phyloP scores from a whole-genome alignment of 2,888 invertebrate genomes.

The Thecophora atra region DNA sequence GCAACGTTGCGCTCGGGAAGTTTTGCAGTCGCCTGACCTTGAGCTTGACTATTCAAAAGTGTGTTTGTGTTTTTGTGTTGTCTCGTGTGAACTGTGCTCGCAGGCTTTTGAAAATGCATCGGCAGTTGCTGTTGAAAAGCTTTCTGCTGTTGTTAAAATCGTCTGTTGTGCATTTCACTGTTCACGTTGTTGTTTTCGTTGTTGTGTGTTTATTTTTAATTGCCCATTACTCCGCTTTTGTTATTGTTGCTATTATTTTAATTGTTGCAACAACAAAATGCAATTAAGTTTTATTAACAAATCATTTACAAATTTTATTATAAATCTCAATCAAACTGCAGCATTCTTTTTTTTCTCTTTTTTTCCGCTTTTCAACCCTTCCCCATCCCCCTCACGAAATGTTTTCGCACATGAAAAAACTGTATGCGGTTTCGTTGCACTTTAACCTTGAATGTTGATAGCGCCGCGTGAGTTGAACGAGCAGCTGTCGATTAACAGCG shows the following conservation, averaged over 20 bases:
- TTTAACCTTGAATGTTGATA: constrained; percentile 63
- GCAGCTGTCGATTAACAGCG: neutral
- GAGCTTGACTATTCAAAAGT: neutral
- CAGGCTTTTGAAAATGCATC: too few relatives aligned
- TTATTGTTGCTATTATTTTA: too few relatives aligned
- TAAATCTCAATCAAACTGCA: too few relatives aligned
- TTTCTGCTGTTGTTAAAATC: too few relatives aligned
- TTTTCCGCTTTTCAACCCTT: neutral
- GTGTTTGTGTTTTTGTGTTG: constrained; percentile 16
- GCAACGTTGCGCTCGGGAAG: too few relatives aligned
- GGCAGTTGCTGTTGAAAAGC: constrained; percentile 7
- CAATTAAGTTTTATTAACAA: too few relatives aligned
- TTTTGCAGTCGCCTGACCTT: neutral
- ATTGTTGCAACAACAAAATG: too few relatives aligned
- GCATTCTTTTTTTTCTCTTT: too few relatives aligned
- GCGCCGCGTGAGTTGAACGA: neutral
- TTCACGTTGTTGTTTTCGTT: constrained; percentile 5
- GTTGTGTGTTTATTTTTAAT: neutral
- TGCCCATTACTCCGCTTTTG: too few relatives aligned
- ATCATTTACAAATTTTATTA: too few relatives aligned
- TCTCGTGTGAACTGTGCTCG: neutral
- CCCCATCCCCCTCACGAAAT: neutral
- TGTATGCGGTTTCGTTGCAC: constrained; percentile 65
- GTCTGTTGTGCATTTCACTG: constrained; percentile 5
- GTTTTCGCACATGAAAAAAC: constrained; percentile 5